Evolutionary conservation across 2,888 invertebrate genomes (phyloP), one percentile per base, ranked within the genome.

Genomic region (Epicampocera succincta): DNA sequence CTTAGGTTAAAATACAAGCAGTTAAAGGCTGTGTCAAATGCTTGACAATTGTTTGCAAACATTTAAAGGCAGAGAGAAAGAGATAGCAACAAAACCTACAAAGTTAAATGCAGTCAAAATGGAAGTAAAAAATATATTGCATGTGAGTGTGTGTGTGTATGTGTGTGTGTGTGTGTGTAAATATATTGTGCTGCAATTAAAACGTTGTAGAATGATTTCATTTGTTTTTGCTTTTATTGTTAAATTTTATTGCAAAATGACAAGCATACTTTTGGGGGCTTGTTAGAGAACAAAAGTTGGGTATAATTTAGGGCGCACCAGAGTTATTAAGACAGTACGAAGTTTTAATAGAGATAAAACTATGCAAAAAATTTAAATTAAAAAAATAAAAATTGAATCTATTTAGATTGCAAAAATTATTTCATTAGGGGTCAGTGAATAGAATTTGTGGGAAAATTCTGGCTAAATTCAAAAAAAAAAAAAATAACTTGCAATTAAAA

Each of bases 11-110:
- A 82, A 33, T 74, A 46, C 40, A 71, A 74, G 42, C 38, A 73
- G 50, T 69, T 65, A 74, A 65, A 74, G 69, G 65, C 69, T 74
- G 82, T 78, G 82, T 78, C 81, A 82, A 78, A 69, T 74, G 65
- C 56, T 74, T 77, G 77, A 82, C 81, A 78, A 61, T 72, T 56
- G 66, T 50, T 77, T 73, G 63, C 42, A 66, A 69, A 58, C 65
- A 38, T 46, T 65, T 1, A 44, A 54, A 52, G 19, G 17, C 25
- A 46, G 15, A 46, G n/a, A n/a, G n/a, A n/a, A n/a, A n/a, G n/a
- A n/a, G n/a, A n/a, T n/a, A n/a, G 42, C 9, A 33, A 9, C 21
- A 42, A n/a, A 61, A 50, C 2, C 9, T 19, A 42, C 50, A 38
- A 56, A 56, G 17, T 65, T 54, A 63, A 54, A 54, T 54, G 54